Evolutionary conservation across 1,140 invertebrate species (phyloP), one percentile per base, ranked within the genome.

Genomic region (Drosophila truncata): DNA sequence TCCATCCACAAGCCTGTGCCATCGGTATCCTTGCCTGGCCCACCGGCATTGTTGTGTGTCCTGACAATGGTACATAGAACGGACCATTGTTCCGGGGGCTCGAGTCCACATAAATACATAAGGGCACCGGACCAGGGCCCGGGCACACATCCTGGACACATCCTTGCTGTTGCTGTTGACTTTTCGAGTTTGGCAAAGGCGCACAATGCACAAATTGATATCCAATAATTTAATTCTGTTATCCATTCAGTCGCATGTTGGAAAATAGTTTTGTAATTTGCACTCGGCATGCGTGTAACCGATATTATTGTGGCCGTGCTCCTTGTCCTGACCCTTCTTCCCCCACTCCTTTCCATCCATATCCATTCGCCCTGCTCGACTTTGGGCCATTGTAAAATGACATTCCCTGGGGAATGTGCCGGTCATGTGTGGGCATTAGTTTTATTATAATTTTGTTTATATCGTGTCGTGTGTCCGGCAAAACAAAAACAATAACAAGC

Each of bases 141-240:
- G 29, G 62, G 27, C 61, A 79, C 75, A 79, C 59, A 79, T 65
- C 79, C 55, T 67, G 69, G 73, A 55, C 71, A 55, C 72, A 76
- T 78, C 72, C 75, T 86, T 75, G 80, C 81, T 87, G 78, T 81
- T 87, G 83, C 75, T 87, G 88, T 91, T 88, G 88, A 91, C 88
- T 91, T 91, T 91, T 91, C 74, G 85, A 90, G 84, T 86, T 86
- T 75, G 78, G 73, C 79, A 66, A 37, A 61, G 57, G 71, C 76
- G 65, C 80, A 91, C 84, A 91, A 88, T 85, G 76, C 71, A 81
- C 82, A 91, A 91, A 82, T 91, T 88, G 81, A 88, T 91, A 91
- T 91, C 78, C 88, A 91, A 88, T 91, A 91, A 91, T 91, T 88
- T 87, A 91, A 88, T 88, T 91, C 79, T 91, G 83, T 91, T 86